Conservation (phyloP, 2,888 invertebrate species). For the Spialia ferax region DNA sequence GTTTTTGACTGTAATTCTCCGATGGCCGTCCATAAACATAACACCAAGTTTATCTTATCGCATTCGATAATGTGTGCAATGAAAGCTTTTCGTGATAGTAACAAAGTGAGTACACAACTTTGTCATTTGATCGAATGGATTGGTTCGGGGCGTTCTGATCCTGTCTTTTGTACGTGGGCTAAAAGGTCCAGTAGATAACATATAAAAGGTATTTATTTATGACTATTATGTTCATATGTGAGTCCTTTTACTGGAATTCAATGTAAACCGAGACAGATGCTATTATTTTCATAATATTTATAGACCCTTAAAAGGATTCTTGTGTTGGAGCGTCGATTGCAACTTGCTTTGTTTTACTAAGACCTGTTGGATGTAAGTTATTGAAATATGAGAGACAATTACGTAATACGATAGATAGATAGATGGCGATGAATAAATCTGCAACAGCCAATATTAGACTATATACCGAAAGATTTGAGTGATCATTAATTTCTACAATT, state of each 20-base stretch:
- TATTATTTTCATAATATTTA: constrained; percentile 29
- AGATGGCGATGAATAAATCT: constrained; percentile 6
- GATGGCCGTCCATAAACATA: constrained; percentile 33
- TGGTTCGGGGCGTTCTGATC: constrained; percentile 30
- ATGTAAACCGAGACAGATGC: constrained; percentile 16
- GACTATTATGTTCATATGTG: neutral
- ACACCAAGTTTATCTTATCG: constrained; percentile 57
- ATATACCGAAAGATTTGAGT: neutral
- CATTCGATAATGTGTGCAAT: constrained; percentile 52
- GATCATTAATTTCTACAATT: neutral
- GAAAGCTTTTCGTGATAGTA: constrained; percentile 67
- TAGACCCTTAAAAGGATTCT: constrained; percentile 22
- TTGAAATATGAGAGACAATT: neutral
- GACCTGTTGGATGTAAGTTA: neutral
- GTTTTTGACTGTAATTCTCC: constrained; percentile 49
- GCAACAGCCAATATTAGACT: neutral
- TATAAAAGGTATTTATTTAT: constrained; percentile 6
- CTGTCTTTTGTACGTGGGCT: constrained; percentile 8
- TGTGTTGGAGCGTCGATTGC: constrained; percentile 17
- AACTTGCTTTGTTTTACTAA: constrained; percentile 18
- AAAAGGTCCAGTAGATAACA: constrained; percentile 14
- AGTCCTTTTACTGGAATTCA: constrained; percentile 2
- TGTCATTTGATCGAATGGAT: constrained; percentile 54
- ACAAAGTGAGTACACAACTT: constrained; percentile 57
- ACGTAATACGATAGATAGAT: neutral